Base-by-base conservation (phyloP, 2,113 vertebrate species). In the Hiodon alosoides region DNA sequence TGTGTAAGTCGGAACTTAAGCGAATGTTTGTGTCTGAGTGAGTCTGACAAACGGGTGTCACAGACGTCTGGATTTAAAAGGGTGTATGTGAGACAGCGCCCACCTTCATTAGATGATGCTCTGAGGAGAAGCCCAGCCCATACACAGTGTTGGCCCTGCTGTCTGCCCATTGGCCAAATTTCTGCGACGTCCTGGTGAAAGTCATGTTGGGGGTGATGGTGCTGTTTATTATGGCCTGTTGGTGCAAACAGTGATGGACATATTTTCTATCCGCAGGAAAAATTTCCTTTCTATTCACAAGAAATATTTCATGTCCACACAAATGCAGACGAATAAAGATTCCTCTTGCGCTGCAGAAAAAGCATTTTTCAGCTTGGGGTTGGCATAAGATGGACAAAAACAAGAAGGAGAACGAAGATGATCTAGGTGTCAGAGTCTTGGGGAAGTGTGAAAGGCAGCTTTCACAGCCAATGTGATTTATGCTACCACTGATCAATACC, bases 191-290 rank as follows among this genome's bases (percentile, higher is more conserved):
- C 92, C 97, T 99, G 79, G 97, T 99, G 91, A 99, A 99, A 82
- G 95, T 96, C 97, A 99, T 99, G 90, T 98, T 98, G 85, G 97
- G 96, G 79, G 95, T 99, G 90, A 99, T 98, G 84, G 97, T 98
- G 92, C 97, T 99, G 89, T 99, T 99, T 90, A 99, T 98, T 95
- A 99, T 99, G 94, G 96, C 97, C 97, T 99, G 86, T n/a, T 84
- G 90, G 67, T 78, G 14, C 89, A 82, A 89, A 78, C 66, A 75
- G 73, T 47, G 60, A 46, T 66, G 78, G n/a, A 80, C 69, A 81
- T 47, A 67, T 46, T 17, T 65, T 57, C 5, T 66, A 5, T 58
- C 31, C 55, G 7, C 46, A n/a, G 31, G 61, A 65, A 58, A 46
- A 31, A 3, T 4, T 14, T 60, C 47, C 10, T 61, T 8, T 31